Evolutionary conservation across 2,888 invertebrate species (phyloP), one percentile per base, ranked within the genome.

Genomic region (Hydroisotoma schaefferi): DNA sequence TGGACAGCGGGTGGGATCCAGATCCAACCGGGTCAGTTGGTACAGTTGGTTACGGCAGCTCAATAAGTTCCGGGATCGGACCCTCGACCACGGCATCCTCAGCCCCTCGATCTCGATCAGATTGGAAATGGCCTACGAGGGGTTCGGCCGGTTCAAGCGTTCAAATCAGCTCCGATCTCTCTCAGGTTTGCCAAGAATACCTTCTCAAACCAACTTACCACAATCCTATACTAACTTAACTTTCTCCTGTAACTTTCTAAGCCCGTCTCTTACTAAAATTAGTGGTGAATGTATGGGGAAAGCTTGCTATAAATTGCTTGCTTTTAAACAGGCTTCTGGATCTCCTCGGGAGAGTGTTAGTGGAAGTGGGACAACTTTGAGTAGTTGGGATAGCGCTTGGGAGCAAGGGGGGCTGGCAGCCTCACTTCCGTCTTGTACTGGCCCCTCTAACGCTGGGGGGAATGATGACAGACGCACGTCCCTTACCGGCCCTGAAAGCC

Each of bases 341-440:
- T 69, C 69, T 53, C 70, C 72, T 38, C 55, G 72, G 23, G 72
- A 72, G 52, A 72, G 72, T 60, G 67, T 72, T 10, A 64, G 65
- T 55, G 65, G 70, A 25, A 69, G 69, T 63, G 66, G 72, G 15
- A 70, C 70, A 48, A 72, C 70, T 15, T 51, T 70, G 43, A 69
- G 70, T 48, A 69, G 70, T 66, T 72, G 72, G 70, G 72, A 72
- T 48, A 66, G 65, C 49, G 63, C 69, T 49, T 71, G 71, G 71
- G 71, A 70, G 29, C 67, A 69, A 15, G 70, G 68, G 23, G 65
- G 67, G 38, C 58, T 69, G 58, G 71, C 71, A 43, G 49, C 67
- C 1, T 72, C 72, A 18, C 59, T 72, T 51, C 72, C 72, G 12
- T 70, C 70, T 6, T 72, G 72, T 46, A 57, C 67, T 2, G 69